phyloP scores from a whole-genome alignment of 2,113 vertebrate species.

The Grammomys dolichurus region DNA sequence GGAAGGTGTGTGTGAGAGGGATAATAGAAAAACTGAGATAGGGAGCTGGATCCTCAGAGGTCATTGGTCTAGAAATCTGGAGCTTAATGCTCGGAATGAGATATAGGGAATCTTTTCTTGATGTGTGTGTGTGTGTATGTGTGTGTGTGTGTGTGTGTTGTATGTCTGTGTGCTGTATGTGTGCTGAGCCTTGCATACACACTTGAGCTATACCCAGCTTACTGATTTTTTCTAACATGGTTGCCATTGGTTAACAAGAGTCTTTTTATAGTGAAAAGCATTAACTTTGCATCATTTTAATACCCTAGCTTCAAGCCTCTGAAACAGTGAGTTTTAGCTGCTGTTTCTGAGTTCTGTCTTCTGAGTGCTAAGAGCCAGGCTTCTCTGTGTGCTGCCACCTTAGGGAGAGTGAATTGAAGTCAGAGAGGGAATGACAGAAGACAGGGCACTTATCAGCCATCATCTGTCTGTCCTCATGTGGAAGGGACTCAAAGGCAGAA shows the following conservation, averaged over 20 bases:
- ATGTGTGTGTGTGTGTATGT: neutral
- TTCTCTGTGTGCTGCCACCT: no score
- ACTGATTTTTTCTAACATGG: neutral
- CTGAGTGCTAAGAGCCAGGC: no score
- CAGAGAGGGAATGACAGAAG: no score
- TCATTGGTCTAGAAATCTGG: neutral
- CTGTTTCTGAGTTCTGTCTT: neutral
- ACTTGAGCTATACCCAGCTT: neutral
- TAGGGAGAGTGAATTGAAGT: no score
- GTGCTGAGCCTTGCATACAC: neutral
- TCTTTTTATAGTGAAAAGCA: neutral
- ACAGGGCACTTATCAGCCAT: no score
- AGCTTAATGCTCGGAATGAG: neutral
- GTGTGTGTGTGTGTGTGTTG: neutral
- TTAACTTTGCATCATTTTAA: neutral
- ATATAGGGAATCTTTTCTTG: neutral
- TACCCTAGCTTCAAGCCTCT: neutral
- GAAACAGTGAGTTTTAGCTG: neutral
- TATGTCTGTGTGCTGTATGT: no score
- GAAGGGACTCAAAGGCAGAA: no score
- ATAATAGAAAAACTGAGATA: no score
- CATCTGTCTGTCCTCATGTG: no score
- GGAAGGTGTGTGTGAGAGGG: no score
- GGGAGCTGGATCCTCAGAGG: neutral
- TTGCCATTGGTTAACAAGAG: neutral